phyloP scores from a whole-genome alignment of 2,113 vertebrate genomes.

The Ophiodon elongatus region DNA sequence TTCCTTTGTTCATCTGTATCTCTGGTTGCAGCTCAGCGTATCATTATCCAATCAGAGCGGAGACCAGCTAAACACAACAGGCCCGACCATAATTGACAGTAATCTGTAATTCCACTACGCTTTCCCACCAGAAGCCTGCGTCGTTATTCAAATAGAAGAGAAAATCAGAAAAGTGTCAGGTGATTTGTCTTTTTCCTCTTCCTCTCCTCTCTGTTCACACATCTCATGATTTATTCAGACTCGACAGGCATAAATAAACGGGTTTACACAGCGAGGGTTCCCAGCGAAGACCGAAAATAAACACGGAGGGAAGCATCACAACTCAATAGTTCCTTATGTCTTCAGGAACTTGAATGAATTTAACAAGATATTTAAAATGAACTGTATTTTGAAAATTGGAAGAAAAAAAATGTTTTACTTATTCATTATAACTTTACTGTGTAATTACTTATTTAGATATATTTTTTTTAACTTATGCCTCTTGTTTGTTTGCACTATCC shows the following conservation, averaged over 20 bases:
- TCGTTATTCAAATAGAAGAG: conserved; percentile 59
- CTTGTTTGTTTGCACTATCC: no score
- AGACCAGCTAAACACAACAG: conserved; percentile 58
- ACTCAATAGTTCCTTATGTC: neutral
- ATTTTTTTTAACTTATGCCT: no score
- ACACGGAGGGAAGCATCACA: conserved; percentile 5
- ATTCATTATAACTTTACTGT: no score
- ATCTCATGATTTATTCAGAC: conserved; percentile 45
- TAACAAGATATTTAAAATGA: neutral
- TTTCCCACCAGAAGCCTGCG: conserved; percentile 38
- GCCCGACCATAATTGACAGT: conserved; percentile 63
- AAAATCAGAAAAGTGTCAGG: conserved; percentile 62
- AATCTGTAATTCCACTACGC: conserved; percentile 49
- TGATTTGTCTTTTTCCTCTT: conserved; percentile 39
- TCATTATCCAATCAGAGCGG: conserved; percentile 72
- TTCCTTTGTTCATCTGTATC: conserved; percentile 54
- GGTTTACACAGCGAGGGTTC: conserved; percentile 39
- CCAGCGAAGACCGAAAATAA: conserved; percentile 57
- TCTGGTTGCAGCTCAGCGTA: conserved; percentile 39
- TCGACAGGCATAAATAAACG: conserved; percentile 26
- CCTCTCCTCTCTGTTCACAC: conserved; percentile 29
- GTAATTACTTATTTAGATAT: no score
- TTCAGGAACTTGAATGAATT: neutral
- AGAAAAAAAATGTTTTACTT: no score
- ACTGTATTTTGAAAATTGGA: no score